A percentile compares a stretch with the other conserved stretches of the same genome.
Evolutionary conservation across 2,888 invertebrate species (phyloP).

Genomic region (Machimus rusticus): DNA sequence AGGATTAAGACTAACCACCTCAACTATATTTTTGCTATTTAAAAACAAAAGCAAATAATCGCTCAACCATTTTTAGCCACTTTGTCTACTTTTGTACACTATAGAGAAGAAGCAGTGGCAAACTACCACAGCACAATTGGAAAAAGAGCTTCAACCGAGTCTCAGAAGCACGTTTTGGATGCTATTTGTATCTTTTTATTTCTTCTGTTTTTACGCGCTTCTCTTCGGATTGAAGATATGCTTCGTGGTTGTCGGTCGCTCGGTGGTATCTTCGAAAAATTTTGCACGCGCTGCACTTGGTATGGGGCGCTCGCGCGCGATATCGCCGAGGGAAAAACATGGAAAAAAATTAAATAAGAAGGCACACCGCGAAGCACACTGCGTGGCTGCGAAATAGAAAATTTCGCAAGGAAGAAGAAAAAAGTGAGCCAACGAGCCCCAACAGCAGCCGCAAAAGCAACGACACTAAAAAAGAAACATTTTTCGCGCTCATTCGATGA

Average conservation of each 20-base stretch:
- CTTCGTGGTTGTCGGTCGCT: neutral
- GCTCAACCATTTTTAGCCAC: neutral
- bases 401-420: constrained; percentile 14
- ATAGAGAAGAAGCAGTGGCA: neutral
- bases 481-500: constrained; percentile 34
- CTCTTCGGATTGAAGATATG: neutral
- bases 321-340: neutral
- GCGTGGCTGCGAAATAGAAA: neutral
- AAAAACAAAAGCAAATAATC: neutral
- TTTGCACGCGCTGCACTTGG: neutral
- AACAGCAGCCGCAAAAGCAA: neutral
- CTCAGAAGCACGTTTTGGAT: neutral
- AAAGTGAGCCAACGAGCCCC: neutral
- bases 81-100: neutral
- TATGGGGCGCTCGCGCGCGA: neutral
- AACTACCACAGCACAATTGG: neutral
- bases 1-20: neutral
- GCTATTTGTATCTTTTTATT: neutral
- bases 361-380: neutral
- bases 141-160: neutral
- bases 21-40: neutral
- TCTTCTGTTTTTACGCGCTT: neutral
- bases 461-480: constrained; percentile 6
- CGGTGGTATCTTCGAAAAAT: neutral
- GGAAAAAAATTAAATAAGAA: neutral